These are phyloP conservation scores for Brachypodius melanocephalos DNA, from an alignment of 2,113 vertebrate genomes.

Conservation along the genomic window DNA sequence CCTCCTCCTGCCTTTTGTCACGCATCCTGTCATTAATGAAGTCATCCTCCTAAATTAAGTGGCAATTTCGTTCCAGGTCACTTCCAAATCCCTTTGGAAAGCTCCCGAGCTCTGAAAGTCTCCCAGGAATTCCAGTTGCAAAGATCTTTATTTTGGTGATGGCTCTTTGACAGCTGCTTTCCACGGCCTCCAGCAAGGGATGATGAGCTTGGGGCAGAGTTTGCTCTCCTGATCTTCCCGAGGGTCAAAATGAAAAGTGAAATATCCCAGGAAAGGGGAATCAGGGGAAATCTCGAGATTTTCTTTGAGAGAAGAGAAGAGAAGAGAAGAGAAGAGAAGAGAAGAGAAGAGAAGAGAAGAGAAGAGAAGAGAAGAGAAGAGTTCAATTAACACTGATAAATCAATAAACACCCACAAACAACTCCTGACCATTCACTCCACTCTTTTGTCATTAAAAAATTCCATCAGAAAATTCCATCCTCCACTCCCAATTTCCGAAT, in stretches of 20 bases:
- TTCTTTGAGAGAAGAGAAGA: not conserved
- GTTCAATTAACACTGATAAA: not conserved
- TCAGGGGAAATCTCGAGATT: not conserved
- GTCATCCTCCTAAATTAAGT: not conserved
- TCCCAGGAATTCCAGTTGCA: not conserved
- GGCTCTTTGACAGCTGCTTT: not conserved
- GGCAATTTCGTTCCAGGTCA: not conserved
- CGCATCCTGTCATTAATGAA: not conserved
- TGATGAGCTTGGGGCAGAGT: not conserved
- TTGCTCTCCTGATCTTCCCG: not conserved
- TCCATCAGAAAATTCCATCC: not conserved
- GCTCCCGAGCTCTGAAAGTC: not conserved
- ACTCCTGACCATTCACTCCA: not conserved
- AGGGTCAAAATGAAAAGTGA: not conserved
- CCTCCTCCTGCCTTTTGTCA: not conserved
- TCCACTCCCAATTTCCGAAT: not conserved
- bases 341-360: no score
- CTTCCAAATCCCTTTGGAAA: not conserved
- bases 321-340: no score
- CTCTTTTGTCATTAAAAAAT: not conserved
- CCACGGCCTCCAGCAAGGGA: not conserved
- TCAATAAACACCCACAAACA: not conserved
- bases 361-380: no score
- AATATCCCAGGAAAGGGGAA: fast-evolving
- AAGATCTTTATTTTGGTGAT: not conserved